These are phyloP conservation scores for Paraplagusia blochii DNA, from an alignment of 2,113 vertebrate genomes.

Conservation along the genomic window DNA sequence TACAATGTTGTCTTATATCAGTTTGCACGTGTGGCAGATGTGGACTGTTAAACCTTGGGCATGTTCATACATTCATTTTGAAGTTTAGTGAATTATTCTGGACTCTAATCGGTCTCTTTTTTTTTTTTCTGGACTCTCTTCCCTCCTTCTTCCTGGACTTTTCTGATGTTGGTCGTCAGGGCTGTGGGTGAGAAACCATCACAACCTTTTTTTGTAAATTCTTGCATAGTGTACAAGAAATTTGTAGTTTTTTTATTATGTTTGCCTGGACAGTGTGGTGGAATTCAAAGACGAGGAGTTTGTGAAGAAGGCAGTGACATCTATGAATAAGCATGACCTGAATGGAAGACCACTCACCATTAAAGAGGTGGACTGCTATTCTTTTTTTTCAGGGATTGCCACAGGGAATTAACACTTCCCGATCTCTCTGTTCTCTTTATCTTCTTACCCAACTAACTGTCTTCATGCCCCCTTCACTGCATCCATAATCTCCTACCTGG, in stretches of 20 bases:
- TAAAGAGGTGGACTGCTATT: slow-evolving; percentile 82
- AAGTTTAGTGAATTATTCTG: slow-evolving; percentile 6
- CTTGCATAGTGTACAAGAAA: neutral
- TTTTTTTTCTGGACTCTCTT: slow-evolving; percentile 63
- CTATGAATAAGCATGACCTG: slow-evolving; percentile 96
- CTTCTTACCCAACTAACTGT: too few relatives aligned
- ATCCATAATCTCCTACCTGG: too few relatives aligned
- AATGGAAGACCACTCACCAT: slow-evolving; percentile 96
- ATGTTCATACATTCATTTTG: slow-evolving; percentile 35
- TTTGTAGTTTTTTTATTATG: slow-evolving; percentile 1
- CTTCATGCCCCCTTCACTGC: too few relatives aligned
- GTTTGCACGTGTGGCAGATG: slow-evolving; percentile 13
- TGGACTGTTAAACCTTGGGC: slow-evolving; percentile 1
- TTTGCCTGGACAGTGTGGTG: slow-evolving; percentile 84
- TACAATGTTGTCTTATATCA: slow-evolving; percentile 23
- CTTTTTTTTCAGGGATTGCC: too few relatives aligned
- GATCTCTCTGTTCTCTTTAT: too few relatives aligned
- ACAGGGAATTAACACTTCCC: too few relatives aligned
- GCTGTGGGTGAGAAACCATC: slow-evolving; percentile 88
- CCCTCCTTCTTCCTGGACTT: slow-evolving; percentile 49
- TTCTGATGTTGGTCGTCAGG: slow-evolving; percentile 73
- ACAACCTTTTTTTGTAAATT: neutral
- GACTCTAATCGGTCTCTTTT: slow-evolving; percentile 70
- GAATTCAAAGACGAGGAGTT: slow-evolving; percentile 99
- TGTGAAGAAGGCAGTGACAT: slow-evolving; percentile 93